Evolutionary conservation across 2,797 vertebrate species (phyloP), one percentile per base, ranked within the genome.

Genomic region (Poeciliopsis paucimaculata): DNA sequence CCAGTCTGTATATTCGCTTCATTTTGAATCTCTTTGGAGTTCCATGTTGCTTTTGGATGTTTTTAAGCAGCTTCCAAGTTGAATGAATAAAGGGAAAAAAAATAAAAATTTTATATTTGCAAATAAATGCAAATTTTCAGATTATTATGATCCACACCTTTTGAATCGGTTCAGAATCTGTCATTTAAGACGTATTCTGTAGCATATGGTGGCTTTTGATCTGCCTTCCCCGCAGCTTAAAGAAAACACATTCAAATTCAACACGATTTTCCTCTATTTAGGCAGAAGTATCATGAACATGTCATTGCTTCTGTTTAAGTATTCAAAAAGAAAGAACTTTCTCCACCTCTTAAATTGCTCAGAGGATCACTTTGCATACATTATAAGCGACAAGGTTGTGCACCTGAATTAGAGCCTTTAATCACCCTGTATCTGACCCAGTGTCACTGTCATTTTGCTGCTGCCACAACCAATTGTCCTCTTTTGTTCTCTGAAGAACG

Each of bases 381-480:
- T 93, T 90, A 91, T 77, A 73, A 81, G 81, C 84, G 53, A 87
- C 71, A 36, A 87, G 84, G 84, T 88, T 90, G 87, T 80, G 85
- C 88, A 83, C 73, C 80, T 89, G 89, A 88, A 91, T 83, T 87
- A 84, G 85, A 86, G 84, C 84, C 87, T 93, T 92, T 93, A 93
- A 95, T 94, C 93, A 90, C 89, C 85, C 78, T 87, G 93, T 89
- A 87, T 90, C 89, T 90, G 86, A 90, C 91, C 94, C 92, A 80
- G 26, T 88, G 92, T 91, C 91, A 88, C 87, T 88, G 91, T 92
- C 89, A 81, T 91, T 92, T 90, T 88, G 74, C 47, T 75, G 39
- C 82, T 85, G 90, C 85, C 88, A 87, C 87, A 94, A 93, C 88
- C 79, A 89, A 94, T 85, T 73, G 81, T 90, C 90, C 90, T 89